Conservation (phyloP, 2,888 invertebrate genomes). For the Cephus sareptanus region DNA sequence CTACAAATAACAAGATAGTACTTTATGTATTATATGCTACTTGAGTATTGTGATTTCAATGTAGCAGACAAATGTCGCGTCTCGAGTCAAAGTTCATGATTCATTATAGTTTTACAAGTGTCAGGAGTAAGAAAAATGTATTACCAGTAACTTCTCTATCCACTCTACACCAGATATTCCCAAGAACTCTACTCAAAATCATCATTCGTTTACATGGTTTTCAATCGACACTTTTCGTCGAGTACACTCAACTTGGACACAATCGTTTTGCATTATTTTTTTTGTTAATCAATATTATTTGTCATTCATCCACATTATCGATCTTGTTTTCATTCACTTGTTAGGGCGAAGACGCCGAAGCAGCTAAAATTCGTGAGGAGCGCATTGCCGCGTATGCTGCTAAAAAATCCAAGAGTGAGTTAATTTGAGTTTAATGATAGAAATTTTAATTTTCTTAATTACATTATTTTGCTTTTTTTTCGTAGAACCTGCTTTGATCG, state of each 20-base stretch:
- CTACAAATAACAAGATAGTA: neutral
- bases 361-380: conserved; percentile 82
- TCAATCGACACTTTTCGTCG: neutral
- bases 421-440: conserved; percentile 5
- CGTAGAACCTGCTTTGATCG: conserved; percentile 85
- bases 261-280: neutral
- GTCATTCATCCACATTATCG: conserved; percentile 36
- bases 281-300: conserved; percentile 14
- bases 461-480: neutral
- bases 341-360: conserved; percentile 78
- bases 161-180: conserved; percentile 58
- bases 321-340: neutral
- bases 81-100: neutral
- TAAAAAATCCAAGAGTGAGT: conserved; percentile 88
- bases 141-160: neutral
- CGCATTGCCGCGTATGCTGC: conserved; percentile 89
- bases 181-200: conserved; percentile 27
- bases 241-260: neutral
- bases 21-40: neutral
- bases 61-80: neutral
- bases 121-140: neutral
- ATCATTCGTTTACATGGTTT: neutral
- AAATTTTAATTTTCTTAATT: neutral
- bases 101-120: neutral
- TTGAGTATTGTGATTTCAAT: neutral